Percentiles rank a stretch among this genome's conserved stretches.
Conservation (phyloP, 2,113 vertebrate genomes). For the Coreoperca whiteheadi region DNA sequence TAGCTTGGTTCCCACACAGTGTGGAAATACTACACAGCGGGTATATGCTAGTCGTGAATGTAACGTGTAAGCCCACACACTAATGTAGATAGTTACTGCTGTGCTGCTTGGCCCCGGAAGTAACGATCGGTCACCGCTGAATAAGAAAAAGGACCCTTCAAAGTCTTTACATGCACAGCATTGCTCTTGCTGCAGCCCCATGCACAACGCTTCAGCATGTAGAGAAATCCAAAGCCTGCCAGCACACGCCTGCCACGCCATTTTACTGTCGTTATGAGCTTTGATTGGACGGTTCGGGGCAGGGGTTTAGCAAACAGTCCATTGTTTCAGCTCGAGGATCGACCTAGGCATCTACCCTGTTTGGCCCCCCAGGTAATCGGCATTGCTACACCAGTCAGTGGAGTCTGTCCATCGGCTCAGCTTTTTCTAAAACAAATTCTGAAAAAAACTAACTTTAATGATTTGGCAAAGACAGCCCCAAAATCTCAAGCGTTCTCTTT, state of each 20-base stretch:
- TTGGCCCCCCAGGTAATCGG: not conserved
- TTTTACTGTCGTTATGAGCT: too few species aligned
- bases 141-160: not conserved
- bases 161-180: not conserved
- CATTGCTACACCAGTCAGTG: not conserved
- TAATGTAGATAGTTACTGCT: not conserved
- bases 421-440: constrained; percentile 22
- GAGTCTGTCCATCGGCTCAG: not conserved
- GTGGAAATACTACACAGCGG: not conserved
- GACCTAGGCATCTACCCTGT: not conserved
- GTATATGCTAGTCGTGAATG: not conserved
- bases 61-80: not conserved
- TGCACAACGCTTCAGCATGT: not conserved
- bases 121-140: not conserved
- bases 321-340: not conserved
- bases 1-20: not conserved
- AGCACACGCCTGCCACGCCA: not conserved
- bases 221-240: not conserved
- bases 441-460: not conserved
- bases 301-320: not conserved
- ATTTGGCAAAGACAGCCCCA: constrained; percentile 27
- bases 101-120: not conserved
- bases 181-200: not conserved
- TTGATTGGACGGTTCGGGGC: not conserved
- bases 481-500: constrained; percentile 10